Percentiles rank a stretch among this genome's conserved stretches.
Conservation (phyloP, 2,797 vertebrate species). For the Hoplostethus mediterraneus region DNA sequence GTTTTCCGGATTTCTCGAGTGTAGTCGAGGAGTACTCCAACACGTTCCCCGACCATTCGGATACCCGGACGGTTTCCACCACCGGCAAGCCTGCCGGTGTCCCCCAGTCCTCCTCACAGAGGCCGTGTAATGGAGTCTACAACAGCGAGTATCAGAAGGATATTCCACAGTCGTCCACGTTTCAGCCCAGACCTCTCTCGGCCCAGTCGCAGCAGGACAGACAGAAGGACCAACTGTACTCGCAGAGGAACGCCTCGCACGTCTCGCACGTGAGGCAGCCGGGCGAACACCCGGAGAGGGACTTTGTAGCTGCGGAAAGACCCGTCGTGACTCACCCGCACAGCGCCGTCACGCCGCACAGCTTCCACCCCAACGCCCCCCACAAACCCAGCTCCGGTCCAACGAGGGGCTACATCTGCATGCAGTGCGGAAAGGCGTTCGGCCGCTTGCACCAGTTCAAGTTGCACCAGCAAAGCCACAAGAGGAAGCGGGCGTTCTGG, state of each 20-base stretch:
- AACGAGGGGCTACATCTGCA: slow-evolving; percentile 66
- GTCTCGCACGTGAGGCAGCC: slow-evolving; percentile 29
- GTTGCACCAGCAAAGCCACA: slow-evolving; percentile 83
- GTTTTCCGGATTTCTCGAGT: slow-evolving; percentile 78
- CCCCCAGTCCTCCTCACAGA: slow-evolving; percentile 56
- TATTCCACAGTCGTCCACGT: slow-evolving; percentile 50
- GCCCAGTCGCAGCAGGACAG: slow-evolving; percentile 41
- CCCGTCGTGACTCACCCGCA: slow-evolving; percentile 25
- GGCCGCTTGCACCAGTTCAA: slow-evolving; percentile 78
- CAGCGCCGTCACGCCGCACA: slow-evolving; percentile 31
- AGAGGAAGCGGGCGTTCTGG: slow-evolving; percentile 78
- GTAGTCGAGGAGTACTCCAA: slow-evolving; percentile 79
- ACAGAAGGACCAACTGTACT: slow-evolving; percentile 57
- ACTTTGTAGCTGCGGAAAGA: slow-evolving; percentile 6
- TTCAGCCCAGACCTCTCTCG: slow-evolving; percentile 55
- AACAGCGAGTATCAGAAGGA: slow-evolving; percentile 68
- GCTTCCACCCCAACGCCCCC: slow-evolving; percentile 32
- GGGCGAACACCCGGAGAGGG: slow-evolving; percentile 22
- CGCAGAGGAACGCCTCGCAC: slow-evolving; percentile 44
- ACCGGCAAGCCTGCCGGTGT: slow-evolving; percentile 15
- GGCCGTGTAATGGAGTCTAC: slow-evolving; percentile 70
- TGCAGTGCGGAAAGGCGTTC: slow-evolving; percentile 79
- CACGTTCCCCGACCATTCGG: slow-evolving; percentile 59
- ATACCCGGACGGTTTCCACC: slow-evolving; percentile 41
- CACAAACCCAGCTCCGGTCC: slow-evolving; percentile 39